phyloP scores from a whole-genome alignment of 37 sponge, comb jelly and placozoan species.

The Cliona cf. orientalis region DNA sequence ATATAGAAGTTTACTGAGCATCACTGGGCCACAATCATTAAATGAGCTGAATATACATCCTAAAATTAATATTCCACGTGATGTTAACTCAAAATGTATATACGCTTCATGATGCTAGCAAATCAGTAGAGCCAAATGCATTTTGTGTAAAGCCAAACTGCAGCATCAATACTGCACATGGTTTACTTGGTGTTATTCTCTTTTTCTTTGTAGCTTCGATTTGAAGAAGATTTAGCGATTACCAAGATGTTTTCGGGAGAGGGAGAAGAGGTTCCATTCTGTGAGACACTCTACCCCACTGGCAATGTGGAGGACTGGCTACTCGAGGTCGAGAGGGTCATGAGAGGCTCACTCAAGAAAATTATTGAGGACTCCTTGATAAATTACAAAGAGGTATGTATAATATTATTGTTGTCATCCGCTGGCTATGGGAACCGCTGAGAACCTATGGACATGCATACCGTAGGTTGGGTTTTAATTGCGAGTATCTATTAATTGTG shows the following conservation, averaged over 20 bases:
- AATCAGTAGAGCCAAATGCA: too few relatives aligned
- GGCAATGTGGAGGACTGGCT: constrained; percentile 99
- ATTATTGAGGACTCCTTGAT: constrained; percentile 84
- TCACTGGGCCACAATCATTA: too few relatives aligned
- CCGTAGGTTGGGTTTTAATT: too few relatives aligned
- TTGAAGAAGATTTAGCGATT: constrained; percentile 95
- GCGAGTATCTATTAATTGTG: too few relatives aligned
- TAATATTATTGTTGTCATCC: background rate
- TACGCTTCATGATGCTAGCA: too few relatives aligned
- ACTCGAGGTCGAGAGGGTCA: constrained; percentile 94
- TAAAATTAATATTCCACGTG: too few relatives aligned
- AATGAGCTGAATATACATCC: too few relatives aligned
- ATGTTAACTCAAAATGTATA: too few relatives aligned
- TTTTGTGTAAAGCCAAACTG: too few relatives aligned
- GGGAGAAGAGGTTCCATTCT: constrained; percentile 95
- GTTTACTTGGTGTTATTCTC: background rate
- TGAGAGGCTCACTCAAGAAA: constrained; percentile 84
- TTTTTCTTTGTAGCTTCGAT: constrained; percentile 76
- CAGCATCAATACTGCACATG: background rate
- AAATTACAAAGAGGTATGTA: constrained; percentile 73
- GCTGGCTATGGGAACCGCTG: background rate
- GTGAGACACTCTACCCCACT: constrained; percentile 88
- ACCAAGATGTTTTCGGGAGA: constrained; percentile 92
- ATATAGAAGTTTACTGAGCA: too few relatives aligned
- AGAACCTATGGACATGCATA: too few relatives aligned